A percentile compares a stretch with the other conserved stretches of the same genome.
These are phyloP conservation scores for Solea senegalensis DNA, from an alignment of 2,113 vertebrate genomes.

Conservation along the genomic window DNA sequence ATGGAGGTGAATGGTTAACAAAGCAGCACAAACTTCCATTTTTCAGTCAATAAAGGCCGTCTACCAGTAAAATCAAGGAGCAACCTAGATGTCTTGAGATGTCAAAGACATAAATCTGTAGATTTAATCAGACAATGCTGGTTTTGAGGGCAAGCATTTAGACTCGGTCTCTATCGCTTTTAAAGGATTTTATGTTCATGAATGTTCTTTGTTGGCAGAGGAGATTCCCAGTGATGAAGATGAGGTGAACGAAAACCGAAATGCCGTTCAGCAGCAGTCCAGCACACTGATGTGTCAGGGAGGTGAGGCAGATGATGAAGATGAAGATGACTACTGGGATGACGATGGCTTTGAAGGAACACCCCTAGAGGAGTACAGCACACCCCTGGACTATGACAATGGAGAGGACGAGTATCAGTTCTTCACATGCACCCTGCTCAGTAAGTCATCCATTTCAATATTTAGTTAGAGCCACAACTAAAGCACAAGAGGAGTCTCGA, in stretches of 20 bases:
- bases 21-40: too few species aligned
- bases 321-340: conserved; percentile 93
- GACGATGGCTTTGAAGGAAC: conserved; percentile 94
- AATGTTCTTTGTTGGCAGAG: conserved; percentile 76
- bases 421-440: conserved; percentile 90
- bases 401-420: conserved; percentile 96
- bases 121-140: too few species aligned
- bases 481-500: too few species aligned
- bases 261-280: conserved; percentile 82
- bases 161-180: too few species aligned
- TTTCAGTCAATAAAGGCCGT: too few species aligned
- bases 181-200: not conserved
- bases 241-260: conserved; percentile 82
- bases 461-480: too few species aligned
- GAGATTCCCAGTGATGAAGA: conserved; percentile 97
- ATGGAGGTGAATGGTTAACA: too few species aligned
- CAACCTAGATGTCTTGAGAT: too few species aligned
- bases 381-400: conserved; percentile 92
- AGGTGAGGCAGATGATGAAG: conserved; percentile 80
- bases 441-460: conserved; percentile 72
- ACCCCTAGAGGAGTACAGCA: conserved; percentile 94
- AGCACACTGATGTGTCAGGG: conserved; percentile 59
- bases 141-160: too few species aligned
- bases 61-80: too few species aligned
- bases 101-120: too few species aligned